Conservation (phyloP, 1,140 invertebrate species). For the Ceratoteleas bidentatus region DNA sequence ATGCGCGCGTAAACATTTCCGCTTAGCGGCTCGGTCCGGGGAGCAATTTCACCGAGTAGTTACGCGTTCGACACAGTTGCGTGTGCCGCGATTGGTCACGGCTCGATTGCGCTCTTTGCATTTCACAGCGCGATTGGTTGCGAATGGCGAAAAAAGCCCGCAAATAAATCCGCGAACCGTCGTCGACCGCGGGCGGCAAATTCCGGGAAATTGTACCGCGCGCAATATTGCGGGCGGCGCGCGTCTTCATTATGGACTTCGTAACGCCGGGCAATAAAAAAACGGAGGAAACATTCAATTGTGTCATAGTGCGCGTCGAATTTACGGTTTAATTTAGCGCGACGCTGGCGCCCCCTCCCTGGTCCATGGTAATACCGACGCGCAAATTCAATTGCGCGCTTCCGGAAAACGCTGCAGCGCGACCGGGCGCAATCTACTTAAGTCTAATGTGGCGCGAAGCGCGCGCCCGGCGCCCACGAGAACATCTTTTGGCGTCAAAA, state of each 20-base stretch:
- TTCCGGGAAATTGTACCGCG: conserved; percentile 19
- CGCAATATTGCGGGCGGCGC: background rate
- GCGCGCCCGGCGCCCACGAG: conserved; percentile 8
- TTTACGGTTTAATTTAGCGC: conserved; percentile 51
- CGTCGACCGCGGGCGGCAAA: conserved; percentile 2
- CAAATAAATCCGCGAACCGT: conserved; percentile 23
- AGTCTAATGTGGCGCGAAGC: conserved; percentile 44
- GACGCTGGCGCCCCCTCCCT: background rate
- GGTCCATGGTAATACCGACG: conserved; percentile 23
- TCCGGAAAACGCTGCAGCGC: conserved; percentile 30
- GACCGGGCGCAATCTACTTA: conserved; percentile 42
- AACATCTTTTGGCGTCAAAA: conserved; percentile 38
- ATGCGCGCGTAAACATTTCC: conserved; percentile 48
- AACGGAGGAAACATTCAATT: conserved; percentile 33
- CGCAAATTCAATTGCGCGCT: conserved; percentile 39
- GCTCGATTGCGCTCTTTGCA: conserved; percentile 38
- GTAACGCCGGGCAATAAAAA: conserved; percentile 20
- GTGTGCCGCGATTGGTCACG: conserved; percentile 36
- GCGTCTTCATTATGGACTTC: too few relatives aligned
- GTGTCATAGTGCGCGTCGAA: conserved; percentile 32
- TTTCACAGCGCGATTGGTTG: background rate
- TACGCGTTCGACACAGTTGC: conserved; percentile 18
- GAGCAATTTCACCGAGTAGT: conserved; percentile 44
- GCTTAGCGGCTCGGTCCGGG: conserved; percentile 15
- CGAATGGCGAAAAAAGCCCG: background rate